Evolutionary conservation across 2,113 vertebrate genomes (phyloP).

Genomic region (Emydocephalus ijimae): DNA sequence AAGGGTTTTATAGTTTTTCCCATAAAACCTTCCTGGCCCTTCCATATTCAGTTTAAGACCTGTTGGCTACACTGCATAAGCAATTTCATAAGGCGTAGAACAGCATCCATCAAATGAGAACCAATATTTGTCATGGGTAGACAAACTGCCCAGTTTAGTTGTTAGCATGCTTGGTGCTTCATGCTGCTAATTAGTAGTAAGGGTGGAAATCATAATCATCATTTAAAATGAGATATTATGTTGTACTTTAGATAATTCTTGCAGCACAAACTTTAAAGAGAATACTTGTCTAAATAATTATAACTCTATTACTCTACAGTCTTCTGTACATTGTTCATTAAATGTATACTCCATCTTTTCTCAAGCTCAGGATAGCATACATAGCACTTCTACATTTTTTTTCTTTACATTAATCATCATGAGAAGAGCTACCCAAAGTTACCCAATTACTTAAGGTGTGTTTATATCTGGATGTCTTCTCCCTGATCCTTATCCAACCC

Average conservation of each 20-base stretch:
- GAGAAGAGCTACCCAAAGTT: background rate
- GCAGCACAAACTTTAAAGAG: slow-evolving; percentile 3
- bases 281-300: background rate
- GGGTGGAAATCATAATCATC: background rate
- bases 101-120: slow-evolving; percentile 18
- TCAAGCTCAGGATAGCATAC: background rate
- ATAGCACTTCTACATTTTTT: background rate
- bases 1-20: accelerated
- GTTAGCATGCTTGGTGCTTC: background rate
- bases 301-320: slow-evolving; percentile 39
- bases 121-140: slow-evolving; percentile 30
- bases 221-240: background rate
- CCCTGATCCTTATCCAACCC: background rate
- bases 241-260: background rate
- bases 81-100: background rate
- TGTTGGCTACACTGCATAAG: background rate
- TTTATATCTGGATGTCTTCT: background rate
- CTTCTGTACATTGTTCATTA: background rate
- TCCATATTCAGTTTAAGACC: background rate
- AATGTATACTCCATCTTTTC: background rate
- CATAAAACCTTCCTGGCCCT: background rate
- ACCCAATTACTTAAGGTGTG: background rate
- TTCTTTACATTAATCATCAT: background rate
- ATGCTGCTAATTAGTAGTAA: background rate
- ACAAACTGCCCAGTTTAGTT: background rate